These are phyloP conservation scores for Tribolium castaneum DNA, from an alignment of 1,140 invertebrate genomes.

Conservation along the genomic window DNA sequence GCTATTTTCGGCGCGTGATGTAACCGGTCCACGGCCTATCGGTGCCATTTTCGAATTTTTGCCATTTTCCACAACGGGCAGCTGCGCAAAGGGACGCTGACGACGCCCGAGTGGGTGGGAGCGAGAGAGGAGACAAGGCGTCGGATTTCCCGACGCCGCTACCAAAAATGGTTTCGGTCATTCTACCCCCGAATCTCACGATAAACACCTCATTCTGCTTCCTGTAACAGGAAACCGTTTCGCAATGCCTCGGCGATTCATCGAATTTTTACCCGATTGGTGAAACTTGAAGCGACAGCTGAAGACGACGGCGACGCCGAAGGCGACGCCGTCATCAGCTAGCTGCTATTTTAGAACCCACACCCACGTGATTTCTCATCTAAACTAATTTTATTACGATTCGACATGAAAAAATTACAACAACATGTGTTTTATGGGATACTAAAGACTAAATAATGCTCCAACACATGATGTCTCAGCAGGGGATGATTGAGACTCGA, in stretches of 20 bases:
- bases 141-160: conserved; percentile 73
- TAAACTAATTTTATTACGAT: conserved; percentile 37
- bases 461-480: neutral
- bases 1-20: conserved; percentile 57
- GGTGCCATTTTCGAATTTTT: conserved; percentile 20
- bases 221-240: conserved; percentile 29
- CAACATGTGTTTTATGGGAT: conserved; percentile 4
- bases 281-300: neutral
- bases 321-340: conserved; percentile 35
- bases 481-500: neutral
- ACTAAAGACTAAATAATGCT: neutral
- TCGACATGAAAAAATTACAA: conserved; percentile 12
- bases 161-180: conserved; percentile 73
- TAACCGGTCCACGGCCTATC: conserved; percentile 31
- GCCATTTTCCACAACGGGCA: neutral
- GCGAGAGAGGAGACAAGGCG: conserved; percentile 66
- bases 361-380: conserved; percentile 31
- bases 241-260: conserved; percentile 23
- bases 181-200: conserved; percentile 42
- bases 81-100: conserved; percentile 21
- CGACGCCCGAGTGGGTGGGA: conserved; percentile 44
- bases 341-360: conserved; percentile 31
- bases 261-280: neutral
- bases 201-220: conserved; percentile 36
- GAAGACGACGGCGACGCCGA: neutral